A percentile compares a stretch with the other conserved stretches of the same genome.
phyloP scores from a whole-genome alignment of 2,888 invertebrate genomes.

The Osmoderma eremita region DNA sequence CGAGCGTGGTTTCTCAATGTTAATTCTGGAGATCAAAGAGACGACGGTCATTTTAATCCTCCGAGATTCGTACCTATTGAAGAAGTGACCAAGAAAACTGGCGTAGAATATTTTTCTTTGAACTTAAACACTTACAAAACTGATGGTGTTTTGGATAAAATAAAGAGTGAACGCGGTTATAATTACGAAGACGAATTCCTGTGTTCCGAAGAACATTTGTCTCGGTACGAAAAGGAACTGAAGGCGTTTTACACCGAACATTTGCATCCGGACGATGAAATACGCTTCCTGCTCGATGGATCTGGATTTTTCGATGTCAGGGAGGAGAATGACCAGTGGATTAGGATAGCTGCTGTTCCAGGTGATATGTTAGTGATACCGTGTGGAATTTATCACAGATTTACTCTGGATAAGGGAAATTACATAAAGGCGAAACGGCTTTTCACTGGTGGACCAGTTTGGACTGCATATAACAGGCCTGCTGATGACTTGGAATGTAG shows the following conservation, averaged over 20 bases:
- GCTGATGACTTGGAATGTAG: conserved; percentile 86
- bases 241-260: conserved; percentile 92
- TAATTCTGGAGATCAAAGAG: conserved; percentile 77
- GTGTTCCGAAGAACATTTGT: conserved; percentile 81
- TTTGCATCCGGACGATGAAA: conserved; percentile 96
- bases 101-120: conserved; percentile 92
- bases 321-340: conserved; percentile 87
- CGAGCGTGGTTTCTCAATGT: conserved; percentile 87
- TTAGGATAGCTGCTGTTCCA: conserved; percentile 83
- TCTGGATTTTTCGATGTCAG: conserved; percentile 97
- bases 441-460: conserved; percentile 93
- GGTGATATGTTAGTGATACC: conserved; percentile 95
- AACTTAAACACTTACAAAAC: conserved; percentile 70
- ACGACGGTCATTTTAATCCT: conserved; percentile 84
- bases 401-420: conserved; percentile 89
- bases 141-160: conserved; percentile 73
- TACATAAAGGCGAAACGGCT: conserved; percentile 87
- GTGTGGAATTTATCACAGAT: conserved; percentile 96
- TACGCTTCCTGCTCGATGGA: conserved; percentile 87
- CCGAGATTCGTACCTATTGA: conserved; percentile 76
- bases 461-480: conserved; percentile 92
- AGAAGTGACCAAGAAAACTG: conserved; percentile 75
- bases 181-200: conserved; percentile 87
- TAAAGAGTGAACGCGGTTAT: conserved; percentile 81
- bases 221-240: conserved; percentile 87